phyloP scores from a whole-genome alignment of 2,113 vertebrate species.

The Labeo rohita region DNA sequence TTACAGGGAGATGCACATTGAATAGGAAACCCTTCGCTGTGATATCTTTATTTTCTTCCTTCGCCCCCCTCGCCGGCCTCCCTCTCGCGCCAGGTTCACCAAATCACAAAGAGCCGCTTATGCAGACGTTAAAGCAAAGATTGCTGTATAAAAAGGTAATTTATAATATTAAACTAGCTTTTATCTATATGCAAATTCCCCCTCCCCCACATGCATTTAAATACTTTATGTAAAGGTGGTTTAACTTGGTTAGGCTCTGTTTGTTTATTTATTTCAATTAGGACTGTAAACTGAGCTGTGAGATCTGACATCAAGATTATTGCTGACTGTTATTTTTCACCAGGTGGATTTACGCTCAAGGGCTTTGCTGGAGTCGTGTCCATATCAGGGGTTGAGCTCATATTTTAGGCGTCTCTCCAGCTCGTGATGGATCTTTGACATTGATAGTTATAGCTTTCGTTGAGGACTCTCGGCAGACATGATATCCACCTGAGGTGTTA shows the following conservation, averaged over 20 bases:
- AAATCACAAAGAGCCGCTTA: slow-evolving; percentile 64
- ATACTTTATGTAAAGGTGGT: slow-evolving; percentile 65
- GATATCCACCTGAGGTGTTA: slow-evolving; percentile 42
- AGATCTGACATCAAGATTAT: slow-evolving; percentile 57
- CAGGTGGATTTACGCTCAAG: slow-evolving; percentile 49
- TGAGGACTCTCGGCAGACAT: slow-evolving; percentile 50
- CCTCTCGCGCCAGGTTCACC: slow-evolving; percentile 32
- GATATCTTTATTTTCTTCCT: slow-evolving; percentile 75
- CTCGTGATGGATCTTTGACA: slow-evolving; percentile 56
- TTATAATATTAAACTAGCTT: slow-evolving; percentile 76
- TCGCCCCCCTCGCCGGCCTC: background rate
- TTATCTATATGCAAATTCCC: slow-evolving; percentile 76
- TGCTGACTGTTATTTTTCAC: slow-evolving; percentile 47
- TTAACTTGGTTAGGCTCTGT: slow-evolving; percentile 59
- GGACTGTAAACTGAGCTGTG: slow-evolving; percentile 51
- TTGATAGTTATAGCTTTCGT: slow-evolving; percentile 60
- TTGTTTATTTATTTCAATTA: slow-evolving; percentile 56
- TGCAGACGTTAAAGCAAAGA: slow-evolving; percentile 72
- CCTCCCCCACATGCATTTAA: slow-evolving; percentile 62
- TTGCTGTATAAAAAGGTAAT: slow-evolving; percentile 74
- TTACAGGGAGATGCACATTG: slow-evolving; percentile 84
- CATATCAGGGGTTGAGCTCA: slow-evolving; percentile 50
- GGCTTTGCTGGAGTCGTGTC: slow-evolving; percentile 47
- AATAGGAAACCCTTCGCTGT: slow-evolving; percentile 74
- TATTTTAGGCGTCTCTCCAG: slow-evolving; percentile 57